Evolutionary conservation across 1,140 invertebrate genomes (phyloP), one percentile per base, ranked within the genome.

Genomic region (Agrypnia vestita): DNA sequence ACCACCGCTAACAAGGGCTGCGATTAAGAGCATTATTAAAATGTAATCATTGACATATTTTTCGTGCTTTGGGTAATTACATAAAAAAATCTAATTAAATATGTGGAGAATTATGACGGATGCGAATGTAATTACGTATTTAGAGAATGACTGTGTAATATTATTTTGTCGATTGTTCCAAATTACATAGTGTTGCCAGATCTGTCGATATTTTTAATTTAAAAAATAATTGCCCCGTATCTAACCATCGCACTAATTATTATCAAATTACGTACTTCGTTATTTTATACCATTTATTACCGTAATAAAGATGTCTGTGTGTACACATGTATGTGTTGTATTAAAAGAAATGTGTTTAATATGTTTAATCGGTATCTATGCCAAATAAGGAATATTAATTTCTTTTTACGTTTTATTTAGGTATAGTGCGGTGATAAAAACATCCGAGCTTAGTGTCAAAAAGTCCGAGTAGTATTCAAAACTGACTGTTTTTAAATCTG

Each of bases 91-190:
- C 25, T 35, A 25, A 43, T 43, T 35, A 64, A n/a, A 25, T 35
- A 44, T 10, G 3, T 7, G 21, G 10, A 64, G 19, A 64, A 43
- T 13, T 43, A 64, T 43, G 61, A 43, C 61, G 61, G 61, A 64
- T 64, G 61, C 19, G 21, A 35, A n/a, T 64, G 10, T 64, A 64
- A 64, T 64, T 64, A 64, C n/a, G 21, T 64, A 64, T n/a, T 64
- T 64, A 64, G 19, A 25, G 25, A 64, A 64, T 35, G 35, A 15
- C 7, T 9, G 61, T 44, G 35, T 44, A 21, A 64, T 64, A 35
- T 64, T 0, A 64, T 12, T 59, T 12, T 44, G 11, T 44, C 21
- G 25, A 64, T 64, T 64, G 35, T 64, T 64, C 55, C 3, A n/a
- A 64, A 64, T 64, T 64, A 64, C 35, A 64, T 35, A 4, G 21